phyloP scores from a whole-genome alignment of 2,113 vertebrate species.

The Chiloscyllium plagiosum region DNA sequence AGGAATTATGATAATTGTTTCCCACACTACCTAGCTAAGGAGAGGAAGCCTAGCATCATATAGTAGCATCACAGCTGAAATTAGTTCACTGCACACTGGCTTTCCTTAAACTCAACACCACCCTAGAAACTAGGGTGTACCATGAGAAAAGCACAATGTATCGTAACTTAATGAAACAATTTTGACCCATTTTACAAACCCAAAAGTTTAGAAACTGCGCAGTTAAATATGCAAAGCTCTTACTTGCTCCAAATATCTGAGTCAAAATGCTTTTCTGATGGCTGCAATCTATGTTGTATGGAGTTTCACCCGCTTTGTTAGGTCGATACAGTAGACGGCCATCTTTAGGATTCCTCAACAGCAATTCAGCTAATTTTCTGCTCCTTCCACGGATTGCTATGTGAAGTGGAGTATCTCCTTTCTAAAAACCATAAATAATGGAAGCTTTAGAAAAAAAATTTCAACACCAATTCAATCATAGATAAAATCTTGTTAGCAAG shows the following conservation, averaged over 20 bases:
- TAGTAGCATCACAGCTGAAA: too few species aligned
- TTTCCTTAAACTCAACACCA: neutral
- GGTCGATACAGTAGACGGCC: conserved; percentile 90
- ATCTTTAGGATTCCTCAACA: conserved; percentile 93
- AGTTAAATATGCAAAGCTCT: conserved; percentile 44
- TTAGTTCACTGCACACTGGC: neutral
- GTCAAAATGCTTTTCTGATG: conserved; percentile 99
- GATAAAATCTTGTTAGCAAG: neutral
- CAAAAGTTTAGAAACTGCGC: neutral
- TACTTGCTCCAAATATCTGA: conserved; percentile 97
- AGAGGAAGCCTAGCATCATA: neutral
- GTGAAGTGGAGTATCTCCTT: conserved; percentile 91
- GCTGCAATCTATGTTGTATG: conserved; percentile 97
- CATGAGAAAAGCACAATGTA: neutral
- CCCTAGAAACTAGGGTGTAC: neutral
- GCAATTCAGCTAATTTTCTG: conserved; percentile 87
- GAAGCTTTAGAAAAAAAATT: neutral
- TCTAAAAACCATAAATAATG: conserved; percentile 56
- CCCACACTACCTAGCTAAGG: neutral
- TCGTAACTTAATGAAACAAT: neutral
- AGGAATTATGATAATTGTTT: neutral
- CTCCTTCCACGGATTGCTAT: conserved; percentile 93
- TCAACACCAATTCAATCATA: neutral
- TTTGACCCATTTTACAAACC: neutral
- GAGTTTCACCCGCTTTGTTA: conserved; percentile 93